These are phyloP conservation scores for Bombus affinis DNA, from an alignment of 1,140 invertebrate species.

Conservation along the genomic window DNA sequence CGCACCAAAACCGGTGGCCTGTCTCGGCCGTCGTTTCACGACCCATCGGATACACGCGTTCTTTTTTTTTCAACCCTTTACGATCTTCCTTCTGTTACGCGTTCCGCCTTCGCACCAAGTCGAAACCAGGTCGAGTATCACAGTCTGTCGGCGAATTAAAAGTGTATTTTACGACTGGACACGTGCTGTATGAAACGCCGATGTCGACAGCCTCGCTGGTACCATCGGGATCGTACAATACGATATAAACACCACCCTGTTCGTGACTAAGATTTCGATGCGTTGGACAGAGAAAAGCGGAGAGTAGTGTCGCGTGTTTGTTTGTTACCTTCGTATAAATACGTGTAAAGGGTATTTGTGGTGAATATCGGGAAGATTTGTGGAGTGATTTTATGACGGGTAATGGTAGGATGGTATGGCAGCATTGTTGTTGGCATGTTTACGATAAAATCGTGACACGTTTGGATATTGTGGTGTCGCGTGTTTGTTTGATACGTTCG, in stretches of 20 bases:
- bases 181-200: conserved; percentile 31
- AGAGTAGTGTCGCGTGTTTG: not conserved
- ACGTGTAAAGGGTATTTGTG: not conserved
- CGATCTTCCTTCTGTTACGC: not conserved
- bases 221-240: not conserved
- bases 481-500: not conserved
- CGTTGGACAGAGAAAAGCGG: too few relatives aligned
- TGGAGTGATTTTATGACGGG: too few relatives aligned
- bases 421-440: too few relatives aligned
- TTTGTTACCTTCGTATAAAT: not conserved
- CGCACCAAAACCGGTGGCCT: conserved; percentile 54
- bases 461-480: too few relatives aligned
- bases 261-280: too few relatives aligned
- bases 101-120: not conserved
- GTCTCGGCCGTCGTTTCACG: not conserved
- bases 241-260: not conserved
- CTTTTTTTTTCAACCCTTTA: not conserved
- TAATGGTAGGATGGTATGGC: not conserved
- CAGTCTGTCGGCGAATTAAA: conserved; percentile 74
- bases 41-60: conserved; percentile 12
- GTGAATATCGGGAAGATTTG: not conserved
- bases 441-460: too few relatives aligned
- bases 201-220: not conserved
- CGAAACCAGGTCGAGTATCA: conserved; percentile 68
- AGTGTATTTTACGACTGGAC: conserved; percentile 73